Percentiles rank a stretch among this genome's conserved stretches.
Evolutionary conservation across 2,888 invertebrate species (phyloP).

Genomic region (Megamerina dolium): DNA sequence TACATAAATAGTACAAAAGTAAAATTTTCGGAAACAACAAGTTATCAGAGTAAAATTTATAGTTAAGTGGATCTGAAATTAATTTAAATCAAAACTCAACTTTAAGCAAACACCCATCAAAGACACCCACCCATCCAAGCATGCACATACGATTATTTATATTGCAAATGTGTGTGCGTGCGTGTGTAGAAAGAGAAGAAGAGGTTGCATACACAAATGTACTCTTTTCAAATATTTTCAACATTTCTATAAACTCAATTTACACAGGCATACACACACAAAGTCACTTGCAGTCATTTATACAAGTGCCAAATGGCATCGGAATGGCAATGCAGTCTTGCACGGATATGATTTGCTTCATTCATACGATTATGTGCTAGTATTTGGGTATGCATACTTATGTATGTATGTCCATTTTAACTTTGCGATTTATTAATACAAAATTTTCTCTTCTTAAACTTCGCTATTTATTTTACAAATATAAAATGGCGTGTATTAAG

Average conservation of each 20-base stretch:
- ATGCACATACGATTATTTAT: neutral
- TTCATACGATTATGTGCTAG: neutral
- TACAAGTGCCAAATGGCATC: neutral
- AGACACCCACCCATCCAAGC: conserved; percentile 1
- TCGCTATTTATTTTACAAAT: conserved; percentile 35
- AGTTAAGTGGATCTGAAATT: conserved; percentile 24
- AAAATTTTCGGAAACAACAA: conserved; percentile 14
- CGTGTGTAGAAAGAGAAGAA: neutral
- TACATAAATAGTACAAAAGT: too few species aligned
- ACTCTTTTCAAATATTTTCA: conserved; percentile 10
- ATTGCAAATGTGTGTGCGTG: neutral
- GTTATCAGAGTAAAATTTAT: conserved; percentile 6
- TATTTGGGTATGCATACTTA: conserved; percentile 1
- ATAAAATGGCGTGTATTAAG: conserved; percentile 23
- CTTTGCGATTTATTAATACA: conserved; percentile 42
- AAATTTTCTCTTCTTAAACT: conserved; percentile 41
- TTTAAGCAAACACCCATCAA: conserved; percentile 8
- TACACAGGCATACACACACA: conserved; percentile 7
- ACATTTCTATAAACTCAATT: conserved; percentile 26
- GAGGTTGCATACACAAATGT: neutral
- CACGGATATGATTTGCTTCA: conserved; percentile 1
- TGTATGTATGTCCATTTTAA: conserved; percentile 1
- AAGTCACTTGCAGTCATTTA: conserved; percentile 16
- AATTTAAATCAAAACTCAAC: conserved; percentile 25
- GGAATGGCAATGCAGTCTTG: too few species aligned